These are phyloP conservation scores for Gallinago nigripennis DNA, from an alignment of 2,797 vertebrate genomes.

Conservation along the genomic window DNA sequence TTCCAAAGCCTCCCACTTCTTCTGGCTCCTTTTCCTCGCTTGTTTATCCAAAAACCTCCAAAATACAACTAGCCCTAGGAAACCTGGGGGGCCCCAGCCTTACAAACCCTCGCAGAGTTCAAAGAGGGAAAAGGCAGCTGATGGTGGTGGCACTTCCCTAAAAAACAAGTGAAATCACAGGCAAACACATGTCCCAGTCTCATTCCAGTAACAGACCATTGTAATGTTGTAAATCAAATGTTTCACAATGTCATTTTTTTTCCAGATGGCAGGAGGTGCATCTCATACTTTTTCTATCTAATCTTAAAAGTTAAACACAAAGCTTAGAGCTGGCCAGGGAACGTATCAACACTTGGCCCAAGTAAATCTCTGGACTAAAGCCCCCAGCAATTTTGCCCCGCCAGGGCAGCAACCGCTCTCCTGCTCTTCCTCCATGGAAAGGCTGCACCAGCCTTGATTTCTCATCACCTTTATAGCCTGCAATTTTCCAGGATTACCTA, in stretches of 20 bases:
- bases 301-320: background rate
- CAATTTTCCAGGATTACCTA: background rate
- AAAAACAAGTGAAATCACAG: no score
- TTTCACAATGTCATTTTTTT: background rate
- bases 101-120: background rate
- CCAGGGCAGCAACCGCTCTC: background rate
- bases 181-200: accelerated
- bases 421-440: no score
- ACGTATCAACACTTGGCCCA: accelerated
- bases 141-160: background rate
- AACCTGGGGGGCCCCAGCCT: background rate
- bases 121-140: background rate
- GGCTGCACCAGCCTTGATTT: background rate
- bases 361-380: accelerated
- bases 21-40: background rate
- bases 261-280: background rate
- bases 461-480: background rate
- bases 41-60: background rate
- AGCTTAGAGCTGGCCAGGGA: background rate
- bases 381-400: background rate
- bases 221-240: no score
- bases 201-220: accelerated
- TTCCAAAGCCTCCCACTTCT: background rate
- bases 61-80: background rate
- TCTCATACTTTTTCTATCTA: background rate